Conservation (phyloP, 2,113 vertebrate species). For the Prionailurus bengalensis region DNA sequence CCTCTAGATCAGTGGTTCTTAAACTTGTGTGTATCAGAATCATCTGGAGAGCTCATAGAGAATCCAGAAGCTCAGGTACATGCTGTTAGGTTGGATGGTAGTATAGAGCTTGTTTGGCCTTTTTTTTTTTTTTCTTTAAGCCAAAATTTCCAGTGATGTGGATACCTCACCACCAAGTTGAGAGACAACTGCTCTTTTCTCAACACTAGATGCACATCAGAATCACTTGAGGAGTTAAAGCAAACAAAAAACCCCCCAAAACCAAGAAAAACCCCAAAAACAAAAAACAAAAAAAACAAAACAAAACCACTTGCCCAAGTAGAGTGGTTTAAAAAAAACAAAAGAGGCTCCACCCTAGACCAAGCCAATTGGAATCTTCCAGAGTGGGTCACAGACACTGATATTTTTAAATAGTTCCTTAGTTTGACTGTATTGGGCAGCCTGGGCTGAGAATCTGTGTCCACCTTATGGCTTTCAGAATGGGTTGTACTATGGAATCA, state of each 20-base stretch:
- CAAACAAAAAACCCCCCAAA: too few species aligned
- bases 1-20: background rate
- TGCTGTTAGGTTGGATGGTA: background rate
- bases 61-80: background rate
- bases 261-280: too few species aligned
- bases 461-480: background rate
- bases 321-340: background rate
- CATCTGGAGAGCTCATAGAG: background rate
- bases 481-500: background rate
- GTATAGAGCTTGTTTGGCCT: background rate
- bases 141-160: background rate
- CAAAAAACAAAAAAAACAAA: too few species aligned
- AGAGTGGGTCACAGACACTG: background rate
- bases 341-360: background rate
- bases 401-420: background rate
- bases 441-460: background rate
- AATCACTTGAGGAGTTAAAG: background rate
- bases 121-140: background rate
- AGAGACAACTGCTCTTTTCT: background rate
- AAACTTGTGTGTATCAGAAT: background rate
- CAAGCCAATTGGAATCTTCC: background rate
- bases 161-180: background rate
- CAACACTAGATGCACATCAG: background rate
- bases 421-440: background rate
- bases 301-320: too few species aligned